Conservation (phyloP, 2,113 vertebrate genomes). For the Scortum barcoo region DNA sequence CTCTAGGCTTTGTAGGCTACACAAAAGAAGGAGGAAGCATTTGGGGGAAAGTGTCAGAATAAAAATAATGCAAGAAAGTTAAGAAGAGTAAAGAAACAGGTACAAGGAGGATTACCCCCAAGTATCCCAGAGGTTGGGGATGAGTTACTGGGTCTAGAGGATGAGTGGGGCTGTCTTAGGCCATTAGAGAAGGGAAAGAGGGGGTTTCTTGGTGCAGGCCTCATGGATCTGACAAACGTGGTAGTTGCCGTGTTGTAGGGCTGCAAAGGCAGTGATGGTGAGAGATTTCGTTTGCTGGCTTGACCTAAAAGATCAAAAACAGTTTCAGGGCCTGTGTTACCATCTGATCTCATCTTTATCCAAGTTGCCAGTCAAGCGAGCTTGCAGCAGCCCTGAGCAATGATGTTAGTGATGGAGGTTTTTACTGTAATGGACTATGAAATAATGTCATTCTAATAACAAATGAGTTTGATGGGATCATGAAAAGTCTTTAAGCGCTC, state of each 20-base stretch:
- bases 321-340: slow-evolving; percentile 52
- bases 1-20: background rate
- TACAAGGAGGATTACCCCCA: slow-evolving; percentile 78
- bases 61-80: background rate
- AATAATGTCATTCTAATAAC: background rate
- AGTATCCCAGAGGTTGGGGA: slow-evolving; percentile 61
- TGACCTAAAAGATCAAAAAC: slow-evolving; percentile 81
- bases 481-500: slow-evolving; percentile 25
- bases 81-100: background rate
- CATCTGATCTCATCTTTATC: background rate
- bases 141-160: slow-evolving; percentile 71
- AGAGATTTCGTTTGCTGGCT: slow-evolving; percentile 57
- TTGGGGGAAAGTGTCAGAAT: background rate
- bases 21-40: background rate
- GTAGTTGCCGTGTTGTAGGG: slow-evolving; percentile 52
- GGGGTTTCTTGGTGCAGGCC: slow-evolving; percentile 61
- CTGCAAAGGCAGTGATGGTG: slow-evolving; percentile 57
- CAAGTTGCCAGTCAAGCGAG: slow-evolving; percentile 17
- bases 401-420: slow-evolving; percentile 60
- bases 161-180: slow-evolving; percentile 60
- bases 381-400: slow-evolving; percentile 53
- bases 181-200: slow-evolving; percentile 66
- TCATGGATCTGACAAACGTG: slow-evolving; percentile 57
- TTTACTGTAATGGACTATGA: background rate
- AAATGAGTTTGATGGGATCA: background rate